A percentile compares a stretch with the other conserved stretches of the same genome.
These are phyloP conservation scores for Argynnis bischoffii DNA, from an alignment of 2,888 invertebrate genomes.

Conservation along the genomic window DNA sequence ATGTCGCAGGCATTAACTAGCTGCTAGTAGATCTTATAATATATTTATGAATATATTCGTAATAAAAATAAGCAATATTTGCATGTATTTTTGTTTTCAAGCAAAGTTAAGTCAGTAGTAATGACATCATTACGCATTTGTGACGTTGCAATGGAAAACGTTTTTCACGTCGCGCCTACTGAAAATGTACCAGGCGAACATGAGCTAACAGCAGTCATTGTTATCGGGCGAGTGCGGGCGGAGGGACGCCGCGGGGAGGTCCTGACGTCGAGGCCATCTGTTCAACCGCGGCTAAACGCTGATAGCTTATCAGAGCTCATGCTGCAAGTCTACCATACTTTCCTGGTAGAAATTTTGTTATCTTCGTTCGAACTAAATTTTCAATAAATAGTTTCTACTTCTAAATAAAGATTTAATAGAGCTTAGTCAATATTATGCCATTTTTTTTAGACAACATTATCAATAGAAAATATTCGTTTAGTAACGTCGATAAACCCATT, in stretches of 20 bases:
- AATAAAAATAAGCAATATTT: background rate
- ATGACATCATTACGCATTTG: conserved; percentile 4
- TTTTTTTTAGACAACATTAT: background rate
- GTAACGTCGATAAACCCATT: conserved; percentile 14
- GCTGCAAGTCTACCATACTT: conserved; percentile 45
- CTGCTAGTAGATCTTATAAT: background rate
- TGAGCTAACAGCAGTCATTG: conserved; percentile 62
- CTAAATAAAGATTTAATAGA: too few species aligned
- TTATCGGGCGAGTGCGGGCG: conserved; percentile 44
- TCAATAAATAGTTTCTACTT: too few species aligned
- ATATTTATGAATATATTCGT: background rate
- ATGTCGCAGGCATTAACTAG: too few species aligned
- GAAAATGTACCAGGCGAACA: conserved; percentile 78
- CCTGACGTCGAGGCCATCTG: conserved; percentile 52
- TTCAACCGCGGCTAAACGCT: conserved; percentile 54
- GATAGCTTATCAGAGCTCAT: conserved; percentile 64
- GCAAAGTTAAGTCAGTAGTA: too few species aligned
- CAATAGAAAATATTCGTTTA: background rate
- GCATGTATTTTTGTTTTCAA: background rate
- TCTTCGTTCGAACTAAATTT: conserved; percentile 4
- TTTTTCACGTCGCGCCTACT: conserved; percentile 62
- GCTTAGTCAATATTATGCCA: too few species aligned
- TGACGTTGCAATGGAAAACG: conserved; percentile 61
- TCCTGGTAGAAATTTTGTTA: conserved; percentile 54
- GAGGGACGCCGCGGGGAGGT: conserved; percentile 53